Evolutionary conservation across 2,888 invertebrate genomes (phyloP).

Genomic region (Drosophila limbata): DNA sequence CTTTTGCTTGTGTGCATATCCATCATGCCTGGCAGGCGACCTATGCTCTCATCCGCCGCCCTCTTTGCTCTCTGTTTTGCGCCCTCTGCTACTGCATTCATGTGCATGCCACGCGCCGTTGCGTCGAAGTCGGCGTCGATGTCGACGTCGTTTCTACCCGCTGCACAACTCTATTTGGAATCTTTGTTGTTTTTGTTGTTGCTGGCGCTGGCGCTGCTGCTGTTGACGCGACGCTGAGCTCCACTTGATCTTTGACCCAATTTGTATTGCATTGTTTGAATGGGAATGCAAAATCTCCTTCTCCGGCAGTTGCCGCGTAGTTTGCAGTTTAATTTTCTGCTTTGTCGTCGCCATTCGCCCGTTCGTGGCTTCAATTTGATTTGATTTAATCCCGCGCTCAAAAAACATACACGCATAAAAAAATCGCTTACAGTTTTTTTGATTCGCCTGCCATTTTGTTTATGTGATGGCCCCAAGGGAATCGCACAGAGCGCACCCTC

Average conservation of each 20-base stretch:
- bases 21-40: constrained; percentile 74
- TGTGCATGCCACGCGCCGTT: constrained; percentile 76
- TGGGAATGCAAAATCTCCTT: constrained; percentile 72
- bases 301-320: constrained; percentile 41
- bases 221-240: constrained; percentile 65
- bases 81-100: constrained; percentile 56
- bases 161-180: constrained; percentile 74
- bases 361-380: constrained; percentile 69
- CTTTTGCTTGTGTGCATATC: constrained; percentile 62
- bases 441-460: constrained; percentile 53
- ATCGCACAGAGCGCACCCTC: constrained; percentile 18
- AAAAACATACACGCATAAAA: constrained; percentile 28
- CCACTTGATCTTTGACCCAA: constrained; percentile 82
- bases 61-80: constrained; percentile 26
- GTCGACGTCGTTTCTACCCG: constrained; percentile 36
- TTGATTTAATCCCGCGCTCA: constrained; percentile 67
- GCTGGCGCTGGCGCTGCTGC: constrained; percentile 20
- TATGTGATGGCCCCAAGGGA: constrained; percentile 38
- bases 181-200: constrained; percentile 43
- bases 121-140: constrained; percentile 45
- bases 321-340: constrained; percentile 70
- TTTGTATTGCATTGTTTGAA: constrained; percentile 78
- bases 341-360: constrained; percentile 63
- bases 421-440: constrained; percentile 47
- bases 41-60: constrained; percentile 56